Evolutionary conservation across 2,113 vertebrate genomes (phyloP), one percentile per base, ranked within the genome.

Genomic region (Pangasianodon hypophthalmus): DNA sequence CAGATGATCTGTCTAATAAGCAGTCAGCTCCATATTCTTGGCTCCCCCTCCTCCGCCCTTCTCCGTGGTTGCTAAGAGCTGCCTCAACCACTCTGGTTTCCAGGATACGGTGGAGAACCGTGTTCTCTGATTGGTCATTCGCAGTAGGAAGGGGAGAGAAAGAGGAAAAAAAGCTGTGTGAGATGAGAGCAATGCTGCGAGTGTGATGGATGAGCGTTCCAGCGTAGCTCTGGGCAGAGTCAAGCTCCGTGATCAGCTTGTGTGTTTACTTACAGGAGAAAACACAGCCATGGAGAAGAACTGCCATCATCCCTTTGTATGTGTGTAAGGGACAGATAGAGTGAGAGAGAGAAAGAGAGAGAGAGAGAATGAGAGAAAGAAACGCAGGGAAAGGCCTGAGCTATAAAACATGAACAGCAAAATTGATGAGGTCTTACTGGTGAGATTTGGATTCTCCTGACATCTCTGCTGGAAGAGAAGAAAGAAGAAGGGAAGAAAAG

Each of bases 191-290:
- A 90, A 92, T 94, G 88, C 91, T 93, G 92, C 88, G 92, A 87
- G 92, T 92, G 67, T 60, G 86, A 62, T 90, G 92, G 93, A 94
- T 94, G 92, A 93, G 94, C 89, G 93, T 95, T 84, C 80, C 67
- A 54, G n/a, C 90, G 91, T 91, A 54, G 92, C 91, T 94, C 46
- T 6, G 46, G 75, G 91, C 85, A 88, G 90, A 93, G 90, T 88
- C 93, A 90, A 88, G 92, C 88, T 92, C 90, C 71, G 32, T 21
- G 86, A 75, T 52, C 87, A 54, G 41, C 41, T 19, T 90, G 82
- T 88, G 80, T 84, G 84, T 94, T 89, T 87, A 85, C 50, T 93
- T 82, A 80, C 50, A 46, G 73, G 90, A 91, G 91, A n/a, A 84
- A 79, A 21, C 84, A 26, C 88, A 44, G 48, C 21, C 88, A 80